phyloP scores from a whole-genome alignment of 2,888 invertebrate genomes.

The Cartodere bifasciata region DNA sequence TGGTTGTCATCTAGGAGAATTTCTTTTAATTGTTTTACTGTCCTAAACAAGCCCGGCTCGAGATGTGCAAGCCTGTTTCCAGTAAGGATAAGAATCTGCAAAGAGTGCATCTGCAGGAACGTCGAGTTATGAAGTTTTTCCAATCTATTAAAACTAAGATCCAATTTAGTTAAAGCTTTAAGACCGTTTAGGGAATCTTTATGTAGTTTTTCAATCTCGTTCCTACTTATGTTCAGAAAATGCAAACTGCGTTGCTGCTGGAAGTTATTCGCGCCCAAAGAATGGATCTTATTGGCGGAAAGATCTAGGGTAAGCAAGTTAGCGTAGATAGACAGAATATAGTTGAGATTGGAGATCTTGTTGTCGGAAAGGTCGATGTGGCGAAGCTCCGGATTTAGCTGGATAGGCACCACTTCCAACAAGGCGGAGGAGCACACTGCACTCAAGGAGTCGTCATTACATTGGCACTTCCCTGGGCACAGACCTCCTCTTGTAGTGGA shows the following conservation, averaged over 20 bases:
- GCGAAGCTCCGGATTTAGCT: slow-evolving; percentile 75
- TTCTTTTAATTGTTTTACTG: slow-evolving; percentile 55
- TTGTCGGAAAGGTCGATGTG: slow-evolving; percentile 77
- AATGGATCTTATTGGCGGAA: slow-evolving; percentile 67
- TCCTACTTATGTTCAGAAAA: slow-evolving; percentile 64
- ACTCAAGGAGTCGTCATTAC: slow-evolving; percentile 66
- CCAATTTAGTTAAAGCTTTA: slow-evolving; percentile 50
- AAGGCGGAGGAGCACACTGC: slow-evolving; percentile 67
- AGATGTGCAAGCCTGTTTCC: slow-evolving; percentile 64
- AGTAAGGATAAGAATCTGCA: slow-evolving; percentile 63
- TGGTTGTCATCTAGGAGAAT: slow-evolving; percentile 69
- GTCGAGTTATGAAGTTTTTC: slow-evolving; percentile 58
- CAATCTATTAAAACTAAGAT: slow-evolving; percentile 68
- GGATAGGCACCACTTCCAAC: slow-evolving; percentile 77
- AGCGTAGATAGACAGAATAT: slow-evolving; percentile 68
- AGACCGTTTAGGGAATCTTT: slow-evolving; percentile 69
- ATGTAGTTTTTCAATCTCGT: slow-evolving; percentile 55
- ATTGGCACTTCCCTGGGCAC: slow-evolving; percentile 70
- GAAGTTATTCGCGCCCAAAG: slow-evolving; percentile 72
- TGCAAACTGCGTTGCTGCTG: slow-evolving; percentile 62
- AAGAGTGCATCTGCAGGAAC: slow-evolving; percentile 62
- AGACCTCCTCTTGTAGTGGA: slow-evolving; percentile 29
- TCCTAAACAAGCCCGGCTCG: slow-evolving; percentile 55
- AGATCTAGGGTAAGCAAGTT: slow-evolving; percentile 70
- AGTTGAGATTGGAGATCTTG: slow-evolving; percentile 64